phyloP scores from a whole-genome alignment of 2,888 invertebrate genomes.

The Keiferia lycopersicella region DNA sequence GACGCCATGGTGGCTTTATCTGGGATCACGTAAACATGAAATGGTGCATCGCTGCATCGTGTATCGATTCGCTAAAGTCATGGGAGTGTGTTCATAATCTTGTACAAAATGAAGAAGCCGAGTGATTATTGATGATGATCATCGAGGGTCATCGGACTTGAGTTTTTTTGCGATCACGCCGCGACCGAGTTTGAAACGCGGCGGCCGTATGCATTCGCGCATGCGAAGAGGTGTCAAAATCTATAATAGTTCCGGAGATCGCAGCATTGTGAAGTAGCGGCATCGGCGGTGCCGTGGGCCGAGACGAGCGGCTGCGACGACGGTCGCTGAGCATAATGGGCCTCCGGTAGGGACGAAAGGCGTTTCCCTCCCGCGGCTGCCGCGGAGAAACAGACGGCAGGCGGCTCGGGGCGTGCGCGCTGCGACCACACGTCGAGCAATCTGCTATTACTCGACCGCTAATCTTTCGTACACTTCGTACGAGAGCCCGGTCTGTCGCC shows the following conservation, averaged over 20 bases:
- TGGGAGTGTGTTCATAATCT: slow-evolving; percentile 47
- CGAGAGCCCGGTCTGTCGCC: slow-evolving; percentile 52
- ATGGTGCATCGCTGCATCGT: slow-evolving; percentile 82
- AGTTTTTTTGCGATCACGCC: slow-evolving; percentile 74
- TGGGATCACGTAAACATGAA: slow-evolving; percentile 84
- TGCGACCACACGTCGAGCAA: slow-evolving; percentile 70
- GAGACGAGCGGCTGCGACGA: slow-evolving; percentile 59
- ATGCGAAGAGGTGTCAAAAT: slow-evolving; percentile 80
- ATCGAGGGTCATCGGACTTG: slow-evolving; percentile 67
- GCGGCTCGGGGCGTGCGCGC: slow-evolving; percentile 53
- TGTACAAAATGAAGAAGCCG: slow-evolving; percentile 44
- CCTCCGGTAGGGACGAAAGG: slow-evolving; percentile 63
- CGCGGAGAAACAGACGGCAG: slow-evolving; percentile 54
- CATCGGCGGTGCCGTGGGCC: slow-evolving; percentile 45
- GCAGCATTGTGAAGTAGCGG: slow-evolving; percentile 59
- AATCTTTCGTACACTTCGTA: slow-evolving; percentile 57
- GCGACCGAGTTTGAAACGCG: slow-evolving; percentile 78
- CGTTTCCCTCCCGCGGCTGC: slow-evolving; percentile 73
- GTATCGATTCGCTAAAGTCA: slow-evolving; percentile 75
- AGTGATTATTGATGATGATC: slow-evolving; percentile 48
- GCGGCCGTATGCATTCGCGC: slow-evolving; percentile 79
- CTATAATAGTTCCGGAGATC: slow-evolving; percentile 75
- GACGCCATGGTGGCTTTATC: slow-evolving; percentile 84
- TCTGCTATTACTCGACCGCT: slow-evolving; percentile 64
- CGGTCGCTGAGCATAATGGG: slow-evolving; percentile 56